Evolutionary conservation across 2,888 invertebrate genomes (phyloP).

Genomic region (Erebia aethiops): DNA sequence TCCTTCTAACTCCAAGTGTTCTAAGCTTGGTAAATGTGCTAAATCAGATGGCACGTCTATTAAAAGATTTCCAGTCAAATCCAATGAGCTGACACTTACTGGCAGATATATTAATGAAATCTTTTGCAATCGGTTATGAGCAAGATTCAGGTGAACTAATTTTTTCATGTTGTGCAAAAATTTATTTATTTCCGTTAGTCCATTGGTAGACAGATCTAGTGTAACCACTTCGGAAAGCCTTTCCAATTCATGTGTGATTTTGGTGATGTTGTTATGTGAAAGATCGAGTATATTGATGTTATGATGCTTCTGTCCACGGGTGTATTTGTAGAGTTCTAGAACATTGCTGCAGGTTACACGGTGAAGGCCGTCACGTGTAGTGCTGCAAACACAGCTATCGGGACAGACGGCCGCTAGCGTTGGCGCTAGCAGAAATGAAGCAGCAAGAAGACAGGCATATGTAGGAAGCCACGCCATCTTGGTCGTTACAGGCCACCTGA

Average conservation of each 20-base stretch:
- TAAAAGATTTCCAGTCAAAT: slow-evolving; percentile 85
- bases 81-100: slow-evolving; percentile 83
- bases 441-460: slow-evolving; percentile 59
- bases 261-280: slow-evolving; percentile 84
- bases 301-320: slow-evolving; percentile 75
- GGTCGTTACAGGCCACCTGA: slow-evolving; percentile 65
- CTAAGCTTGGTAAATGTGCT: slow-evolving; percentile 78
- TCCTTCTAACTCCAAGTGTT: slow-evolving; percentile 85
- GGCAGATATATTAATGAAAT: slow-evolving; percentile 81
- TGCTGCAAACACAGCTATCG: slow-evolving; percentile 80
- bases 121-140: slow-evolving; percentile 83
- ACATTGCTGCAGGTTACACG: slow-evolving; percentile 86
- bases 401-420: slow-evolving; percentile 74
- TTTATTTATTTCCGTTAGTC: slow-evolving; percentile 82
- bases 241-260: slow-evolving; percentile 81
- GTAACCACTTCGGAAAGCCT: slow-evolving; percentile 84
- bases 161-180: slow-evolving; percentile 83
- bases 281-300: slow-evolving; percentile 84
- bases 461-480: slow-evolving; percentile 66
- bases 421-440: slow-evolving; percentile 60
- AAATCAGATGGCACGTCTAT: slow-evolving; percentile 84
- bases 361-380: slow-evolving; percentile 87
- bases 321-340: slow-evolving; percentile 88
- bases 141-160: slow-evolving; percentile 83
- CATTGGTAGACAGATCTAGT: slow-evolving; percentile 85